phyloP scores from a whole-genome alignment of 2,113 vertebrate genomes.

The Rhinoptilus africanus region DNA sequence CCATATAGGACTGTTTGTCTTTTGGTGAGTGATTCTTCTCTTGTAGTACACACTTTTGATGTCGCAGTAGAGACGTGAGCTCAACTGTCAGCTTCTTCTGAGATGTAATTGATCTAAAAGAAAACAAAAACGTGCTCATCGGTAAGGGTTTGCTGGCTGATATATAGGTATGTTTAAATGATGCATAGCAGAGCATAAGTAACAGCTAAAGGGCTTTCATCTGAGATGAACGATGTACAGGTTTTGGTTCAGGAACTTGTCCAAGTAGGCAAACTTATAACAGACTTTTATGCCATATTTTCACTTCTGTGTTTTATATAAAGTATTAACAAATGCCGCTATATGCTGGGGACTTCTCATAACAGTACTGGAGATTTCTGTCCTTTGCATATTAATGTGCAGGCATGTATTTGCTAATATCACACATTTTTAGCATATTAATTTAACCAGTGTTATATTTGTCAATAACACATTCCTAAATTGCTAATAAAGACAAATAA shows the following conservation, averaged over 20 bases:
- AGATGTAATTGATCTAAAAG: background rate
- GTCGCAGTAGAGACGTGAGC: background rate
- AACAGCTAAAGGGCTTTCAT: background rate
- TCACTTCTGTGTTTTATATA: background rate
- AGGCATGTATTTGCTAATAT: background rate
- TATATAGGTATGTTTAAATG: background rate
- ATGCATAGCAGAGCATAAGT: background rate
- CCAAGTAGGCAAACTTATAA: background rate
- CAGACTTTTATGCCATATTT: background rate
- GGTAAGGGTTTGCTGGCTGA: background rate
- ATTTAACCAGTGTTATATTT: background rate
- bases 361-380: background rate
- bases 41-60: background rate
- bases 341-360: background rate
- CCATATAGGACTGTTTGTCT: background rate
- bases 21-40: background rate
- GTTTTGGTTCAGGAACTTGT: background rate
- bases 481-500: background rate
- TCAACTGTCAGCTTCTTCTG: background rate
- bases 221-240: background rate
- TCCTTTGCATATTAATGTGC: background rate
- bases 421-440: background rate
- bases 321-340: background rate
- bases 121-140: background rate
- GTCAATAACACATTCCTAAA: background rate